A percentile compares a stretch with the other conserved stretches of the same genome.
phyloP scores from a whole-genome alignment of 2,888 invertebrate species.

The Catocala fraxini region DNA sequence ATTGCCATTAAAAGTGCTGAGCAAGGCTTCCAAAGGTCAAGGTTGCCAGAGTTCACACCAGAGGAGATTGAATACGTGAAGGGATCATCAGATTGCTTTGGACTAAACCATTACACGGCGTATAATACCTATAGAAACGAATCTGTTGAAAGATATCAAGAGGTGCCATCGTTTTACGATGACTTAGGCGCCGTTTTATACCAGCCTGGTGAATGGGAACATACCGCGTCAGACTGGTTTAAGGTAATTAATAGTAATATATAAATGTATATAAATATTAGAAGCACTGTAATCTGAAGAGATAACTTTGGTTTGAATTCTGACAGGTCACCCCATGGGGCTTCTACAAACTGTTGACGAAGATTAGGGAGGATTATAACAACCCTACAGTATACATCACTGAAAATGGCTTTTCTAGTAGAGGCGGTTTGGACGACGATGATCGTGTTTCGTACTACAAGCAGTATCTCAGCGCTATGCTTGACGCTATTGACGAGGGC shows the following conservation, averaged over 20 bases:
- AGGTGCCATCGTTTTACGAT: constrained; percentile 54
- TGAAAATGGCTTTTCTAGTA: constrained; percentile 83
- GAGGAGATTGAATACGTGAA: constrained; percentile 88
- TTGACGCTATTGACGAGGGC: constrained; percentile 70
- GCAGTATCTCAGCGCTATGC: constrained; percentile 69
- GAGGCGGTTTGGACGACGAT: constrained; percentile 69
- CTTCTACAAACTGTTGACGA: constrained; percentile 83
- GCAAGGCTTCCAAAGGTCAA: constrained; percentile 86
- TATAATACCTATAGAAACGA: constrained; percentile 70
- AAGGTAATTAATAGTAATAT: constrained; percentile 27
- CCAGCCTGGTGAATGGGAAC: constrained; percentile 37
- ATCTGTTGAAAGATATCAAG: constrained; percentile 41
- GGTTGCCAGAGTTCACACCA: constrained; percentile 87
- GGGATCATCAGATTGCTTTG: constrained; percentile 90
- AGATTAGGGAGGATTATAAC: constrained; percentile 76
- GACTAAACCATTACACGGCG: constrained; percentile 90
- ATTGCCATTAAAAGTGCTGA: constrained; percentile 85
- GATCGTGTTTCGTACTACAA: constrained; percentile 71
- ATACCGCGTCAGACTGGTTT: constrained; percentile 23
- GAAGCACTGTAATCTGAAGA: no score
- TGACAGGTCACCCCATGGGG: constrained; percentile 83
- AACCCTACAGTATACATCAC: constrained; percentile 85
- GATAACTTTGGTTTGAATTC: constrained; percentile 9
- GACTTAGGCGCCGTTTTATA: constrained; percentile 46
- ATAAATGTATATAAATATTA: not conserved